These are phyloP conservation scores for Synergus gifuensis DNA, from an alignment of 2,888 invertebrate species.

Conservation along the genomic window DNA sequence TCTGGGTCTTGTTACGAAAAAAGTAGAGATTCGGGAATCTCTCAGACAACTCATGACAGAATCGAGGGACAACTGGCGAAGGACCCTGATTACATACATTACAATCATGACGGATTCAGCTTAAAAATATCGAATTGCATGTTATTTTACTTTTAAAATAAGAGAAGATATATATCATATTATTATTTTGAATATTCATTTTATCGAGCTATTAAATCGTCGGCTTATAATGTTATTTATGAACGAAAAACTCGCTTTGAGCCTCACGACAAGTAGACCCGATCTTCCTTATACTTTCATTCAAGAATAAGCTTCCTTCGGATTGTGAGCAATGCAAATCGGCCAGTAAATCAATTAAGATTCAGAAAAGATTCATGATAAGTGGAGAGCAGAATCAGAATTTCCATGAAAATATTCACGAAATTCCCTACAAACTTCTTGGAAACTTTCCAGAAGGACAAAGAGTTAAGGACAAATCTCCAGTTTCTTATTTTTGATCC, in stretches of 20 bases:
- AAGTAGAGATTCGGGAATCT: not conserved
- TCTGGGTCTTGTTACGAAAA: not conserved
- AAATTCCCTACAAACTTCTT: not conserved
- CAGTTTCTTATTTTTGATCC: no score
- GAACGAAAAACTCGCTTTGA: not conserved
- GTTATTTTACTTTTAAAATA: not conserved
- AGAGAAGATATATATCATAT: not conserved
- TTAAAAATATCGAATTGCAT: no score
- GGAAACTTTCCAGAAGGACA: not conserved
- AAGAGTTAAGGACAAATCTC: not conserved
- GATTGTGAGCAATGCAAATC: slow-evolving; percentile 10
- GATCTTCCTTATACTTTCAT: slow-evolving; percentile 29
- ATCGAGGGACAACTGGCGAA: no score
- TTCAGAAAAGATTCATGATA: slow-evolving; percentile 10
- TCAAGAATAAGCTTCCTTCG: slow-evolving; percentile 8
- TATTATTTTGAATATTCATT: not conserved
- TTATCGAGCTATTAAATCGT: slow-evolving; percentile 1
- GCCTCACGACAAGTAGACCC: slow-evolving; percentile 22
- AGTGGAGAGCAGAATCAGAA: not conserved
- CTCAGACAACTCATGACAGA: no score
- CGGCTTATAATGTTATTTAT: slow-evolving; percentile 32
- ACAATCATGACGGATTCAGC: no score
- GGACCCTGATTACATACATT: no score
- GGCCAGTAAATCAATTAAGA: slow-evolving; percentile 26
- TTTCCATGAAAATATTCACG: not conserved